phyloP scores from a whole-genome alignment of 2,113 vertebrate genomes.

The Ceyx melanurus region DNA sequence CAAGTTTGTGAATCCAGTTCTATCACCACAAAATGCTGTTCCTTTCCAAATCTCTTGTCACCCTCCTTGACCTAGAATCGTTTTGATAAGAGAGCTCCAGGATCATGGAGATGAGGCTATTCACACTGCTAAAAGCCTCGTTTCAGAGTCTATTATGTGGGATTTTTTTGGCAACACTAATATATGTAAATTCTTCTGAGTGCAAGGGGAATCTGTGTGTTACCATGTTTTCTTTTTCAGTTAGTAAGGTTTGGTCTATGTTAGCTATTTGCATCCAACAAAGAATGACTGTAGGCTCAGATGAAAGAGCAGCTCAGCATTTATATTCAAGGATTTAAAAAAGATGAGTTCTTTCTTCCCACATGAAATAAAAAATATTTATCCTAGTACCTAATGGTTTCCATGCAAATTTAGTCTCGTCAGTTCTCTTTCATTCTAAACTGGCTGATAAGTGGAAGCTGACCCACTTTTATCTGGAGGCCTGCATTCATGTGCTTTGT shows the following conservation, averaged over 20 bases:
- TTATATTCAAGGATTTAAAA: constrained; percentile 36
- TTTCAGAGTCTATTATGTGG: background rate
- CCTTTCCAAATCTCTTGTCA: constrained; percentile 1
- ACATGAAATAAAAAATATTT: constrained; percentile 36
- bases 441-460: constrained; percentile 40
- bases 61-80: constrained; percentile 6
- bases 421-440: background rate
- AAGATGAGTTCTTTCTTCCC: constrained; percentile 14
- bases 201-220: background rate
- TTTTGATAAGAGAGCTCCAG: constrained; percentile 19
- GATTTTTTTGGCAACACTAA: background rate
- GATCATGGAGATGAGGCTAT: constrained; percentile 29
- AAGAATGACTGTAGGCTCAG: constrained; percentile 9
- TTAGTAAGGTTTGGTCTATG: background rate
- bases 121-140: background rate
- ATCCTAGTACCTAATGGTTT: constrained; percentile 13
- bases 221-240: constrained; percentile 20
- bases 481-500: constrained; percentile 37
- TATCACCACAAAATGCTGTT: background rate
- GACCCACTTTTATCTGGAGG: constrained; percentile 47
- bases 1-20: background rate
- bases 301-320: constrained; percentile 40
- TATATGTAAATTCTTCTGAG: constrained; percentile 15
- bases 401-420: background rate
- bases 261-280: constrained; percentile 40